Evolutionary conservation across 2,113 vertebrate species (phyloP).

Genomic region (Heterotis niloticus): DNA sequence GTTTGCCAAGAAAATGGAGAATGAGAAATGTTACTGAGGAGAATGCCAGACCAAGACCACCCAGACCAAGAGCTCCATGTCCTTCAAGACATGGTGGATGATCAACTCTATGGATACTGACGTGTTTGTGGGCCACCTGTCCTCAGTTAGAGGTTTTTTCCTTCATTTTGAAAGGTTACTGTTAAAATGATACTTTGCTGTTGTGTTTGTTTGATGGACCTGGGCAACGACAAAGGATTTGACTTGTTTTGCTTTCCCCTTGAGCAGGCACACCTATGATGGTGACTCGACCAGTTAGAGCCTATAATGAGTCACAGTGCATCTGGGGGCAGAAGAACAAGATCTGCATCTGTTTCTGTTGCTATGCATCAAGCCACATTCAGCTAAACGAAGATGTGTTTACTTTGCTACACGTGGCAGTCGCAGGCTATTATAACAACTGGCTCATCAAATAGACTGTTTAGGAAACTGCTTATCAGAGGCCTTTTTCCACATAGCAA

Average conservation of each 20-base stretch:
- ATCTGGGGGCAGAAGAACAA: neutral
- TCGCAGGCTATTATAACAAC: neutral
- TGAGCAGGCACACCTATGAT: constrained; percentile 16
- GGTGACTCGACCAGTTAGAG: constrained; percentile 5
- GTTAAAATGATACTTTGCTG: neutral
- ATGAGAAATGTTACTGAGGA: neutral
- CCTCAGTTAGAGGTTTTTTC: neutral
- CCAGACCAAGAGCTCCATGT: neutral
- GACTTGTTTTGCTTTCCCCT: neutral
- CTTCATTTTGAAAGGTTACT: neutral
- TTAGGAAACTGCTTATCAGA: constrained; percentile 1
- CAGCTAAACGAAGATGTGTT: neutral
- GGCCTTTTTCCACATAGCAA: neutral
- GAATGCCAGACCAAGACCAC: neutral
- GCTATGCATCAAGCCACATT: neutral
- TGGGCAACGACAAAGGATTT: neutral
- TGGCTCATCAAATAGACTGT: neutral
- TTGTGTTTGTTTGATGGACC: neutral
- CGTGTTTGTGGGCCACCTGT: neutral
- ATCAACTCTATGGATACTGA: neutral
- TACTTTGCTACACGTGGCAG: neutral
- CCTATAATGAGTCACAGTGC: constrained; percentile 23
- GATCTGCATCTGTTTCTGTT: neutral
- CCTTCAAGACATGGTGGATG: neutral
- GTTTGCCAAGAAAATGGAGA: too few species aligned